Evolutionary conservation across 2,888 invertebrate genomes (phyloP).

Genomic region (Gortyna flavago): DNA sequence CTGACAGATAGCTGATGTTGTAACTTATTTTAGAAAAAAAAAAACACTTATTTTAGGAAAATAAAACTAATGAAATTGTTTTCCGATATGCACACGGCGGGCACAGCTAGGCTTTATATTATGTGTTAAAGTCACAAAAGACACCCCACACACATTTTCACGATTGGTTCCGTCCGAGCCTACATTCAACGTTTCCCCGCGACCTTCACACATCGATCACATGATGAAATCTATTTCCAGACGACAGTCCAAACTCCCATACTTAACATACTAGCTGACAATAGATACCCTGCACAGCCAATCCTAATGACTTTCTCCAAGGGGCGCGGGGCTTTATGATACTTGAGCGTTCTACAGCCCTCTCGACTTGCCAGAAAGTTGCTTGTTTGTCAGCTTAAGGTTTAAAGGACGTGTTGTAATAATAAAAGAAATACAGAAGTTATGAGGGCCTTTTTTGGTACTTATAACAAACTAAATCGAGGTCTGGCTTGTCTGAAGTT

Average conservation of each 20-base stretch:
- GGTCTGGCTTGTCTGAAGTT: neutral
- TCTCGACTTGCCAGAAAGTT: slow-evolving; percentile 4
- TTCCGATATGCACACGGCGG: too few species aligned
- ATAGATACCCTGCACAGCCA: slow-evolving; percentile 12
- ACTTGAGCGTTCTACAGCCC: slow-evolving; percentile 8
- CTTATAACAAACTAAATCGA: neutral
- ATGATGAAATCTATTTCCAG: neutral
- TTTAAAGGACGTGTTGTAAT: neutral
- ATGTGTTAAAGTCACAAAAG: neutral
- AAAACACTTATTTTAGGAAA: too few species aligned
- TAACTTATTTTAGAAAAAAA: too few species aligned
- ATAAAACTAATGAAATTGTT: too few species aligned
- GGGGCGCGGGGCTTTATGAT: neutral
- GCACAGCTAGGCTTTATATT: too few species aligned
- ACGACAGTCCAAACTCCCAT: neutral
- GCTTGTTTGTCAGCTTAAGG: neutral
- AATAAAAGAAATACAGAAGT: neutral
- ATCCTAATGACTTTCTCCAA: slow-evolving; percentile 7
- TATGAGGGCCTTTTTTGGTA: neutral
- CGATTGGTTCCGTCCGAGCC: neutral
- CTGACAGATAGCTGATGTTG: too few species aligned
- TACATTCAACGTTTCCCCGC: neutral
- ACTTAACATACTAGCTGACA: neutral
- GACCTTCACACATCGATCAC: slow-evolving; percentile 21
- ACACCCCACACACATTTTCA: neutral